Conservation (phyloP, 2,797 vertebrate genomes). For the Neopelma chrysocephalum region DNA sequence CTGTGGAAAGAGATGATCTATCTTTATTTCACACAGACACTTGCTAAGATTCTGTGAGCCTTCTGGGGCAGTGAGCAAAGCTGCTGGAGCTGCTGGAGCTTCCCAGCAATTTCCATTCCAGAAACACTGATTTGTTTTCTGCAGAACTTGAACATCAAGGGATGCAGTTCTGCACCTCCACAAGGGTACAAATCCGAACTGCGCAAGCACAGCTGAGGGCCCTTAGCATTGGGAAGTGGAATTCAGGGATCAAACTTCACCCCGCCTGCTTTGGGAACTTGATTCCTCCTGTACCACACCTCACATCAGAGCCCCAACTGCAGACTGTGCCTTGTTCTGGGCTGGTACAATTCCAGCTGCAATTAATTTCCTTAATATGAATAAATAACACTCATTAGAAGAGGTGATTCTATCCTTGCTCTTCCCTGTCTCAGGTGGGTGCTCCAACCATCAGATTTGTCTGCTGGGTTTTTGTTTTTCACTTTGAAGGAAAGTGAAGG, state of each 20-base stretch:
- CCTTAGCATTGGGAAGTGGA: neutral
- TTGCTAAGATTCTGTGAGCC: neutral
- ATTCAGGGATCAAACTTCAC: neutral
- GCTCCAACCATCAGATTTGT: neutral
- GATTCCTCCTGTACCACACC: neutral
- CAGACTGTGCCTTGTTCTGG: neutral
- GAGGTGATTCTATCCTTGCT: neutral
- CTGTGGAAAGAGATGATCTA: constrained; percentile 15
- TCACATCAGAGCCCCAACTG: neutral
- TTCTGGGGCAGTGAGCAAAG: constrained; percentile 27
- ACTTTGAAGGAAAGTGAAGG: neutral
- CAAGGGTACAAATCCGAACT: neutral
- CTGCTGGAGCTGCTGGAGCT: constrained; percentile 23
- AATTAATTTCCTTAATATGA: constrained; percentile 23
- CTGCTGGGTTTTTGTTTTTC: neutral
- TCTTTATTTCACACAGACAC: constrained; percentile 28
- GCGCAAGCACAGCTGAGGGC: neutral
- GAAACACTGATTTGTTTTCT: neutral
- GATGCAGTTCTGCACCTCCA: neutral
- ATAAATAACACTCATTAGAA: constrained; percentile 34
- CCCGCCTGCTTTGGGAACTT: neutral
- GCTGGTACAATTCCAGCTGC: neutral
- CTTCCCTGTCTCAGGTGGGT: neutral
- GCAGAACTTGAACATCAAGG: neutral
- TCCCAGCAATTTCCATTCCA: constrained; percentile 15